A percentile compares a stretch with the other conserved stretches of the same genome.
Evolutionary conservation across 2,797 vertebrate genomes (phyloP).

Genomic region (Sebastes taczanowskii): DNA sequence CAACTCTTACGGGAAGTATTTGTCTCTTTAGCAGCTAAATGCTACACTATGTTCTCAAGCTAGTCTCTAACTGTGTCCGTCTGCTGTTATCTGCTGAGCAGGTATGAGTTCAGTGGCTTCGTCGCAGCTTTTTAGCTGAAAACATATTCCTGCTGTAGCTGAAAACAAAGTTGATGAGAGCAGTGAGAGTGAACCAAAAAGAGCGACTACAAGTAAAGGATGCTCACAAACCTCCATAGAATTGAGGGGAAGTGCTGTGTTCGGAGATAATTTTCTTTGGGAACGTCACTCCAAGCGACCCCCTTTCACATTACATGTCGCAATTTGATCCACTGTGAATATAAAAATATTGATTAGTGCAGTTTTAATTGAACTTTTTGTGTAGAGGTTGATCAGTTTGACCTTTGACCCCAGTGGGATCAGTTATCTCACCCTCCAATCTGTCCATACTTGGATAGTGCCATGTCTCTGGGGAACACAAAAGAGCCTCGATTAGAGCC

Average conservation of each 20-base stretch:
- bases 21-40: background rate
- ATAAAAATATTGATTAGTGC: background rate
- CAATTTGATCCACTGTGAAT: background rate
- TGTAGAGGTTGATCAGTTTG: constrained; percentile 11
- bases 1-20: background rate
- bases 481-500: background rate
- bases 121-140: background rate
- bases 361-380: background rate
- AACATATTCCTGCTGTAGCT: background rate
- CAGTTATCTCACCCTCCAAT: constrained; percentile 9
- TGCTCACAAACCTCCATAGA: background rate
- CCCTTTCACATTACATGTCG: background rate
- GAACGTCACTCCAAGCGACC: background rate
- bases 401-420: constrained; percentile 26
- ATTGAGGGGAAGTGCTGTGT: background rate
- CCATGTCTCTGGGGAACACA: constrained; percentile 6
- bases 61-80: background rate
- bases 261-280: background rate
- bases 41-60: background rate
- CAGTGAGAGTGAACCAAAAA: too few species aligned
- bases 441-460: background rate
- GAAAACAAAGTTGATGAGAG: too few species aligned
- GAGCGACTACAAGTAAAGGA: too few species aligned
- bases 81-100: background rate
- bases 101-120: background rate